phyloP scores from a whole-genome alignment of 2,888 invertebrate species.

The Cheilosia grossa region DNA sequence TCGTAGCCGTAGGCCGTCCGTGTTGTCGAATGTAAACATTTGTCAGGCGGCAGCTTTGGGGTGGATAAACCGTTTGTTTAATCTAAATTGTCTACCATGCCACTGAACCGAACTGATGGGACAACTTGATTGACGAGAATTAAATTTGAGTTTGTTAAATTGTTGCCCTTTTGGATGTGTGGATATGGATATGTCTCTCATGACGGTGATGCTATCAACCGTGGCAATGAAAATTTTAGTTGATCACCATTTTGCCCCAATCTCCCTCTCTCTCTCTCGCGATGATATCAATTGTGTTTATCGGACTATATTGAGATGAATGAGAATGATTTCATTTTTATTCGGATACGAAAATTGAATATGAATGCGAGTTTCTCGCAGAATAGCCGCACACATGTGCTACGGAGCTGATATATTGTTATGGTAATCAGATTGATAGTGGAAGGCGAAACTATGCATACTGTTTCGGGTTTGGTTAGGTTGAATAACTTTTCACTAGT shows the following conservation, averaged over 20 bases:
- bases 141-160: constrained; percentile 25
- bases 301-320: not conserved
- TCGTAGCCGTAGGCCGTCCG: not conserved
- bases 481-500: not conserved
- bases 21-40: not conserved
- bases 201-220: constrained; percentile 13
- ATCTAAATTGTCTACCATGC: constrained; percentile 6
- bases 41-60: not conserved
- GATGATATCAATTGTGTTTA: constrained; percentile 37
- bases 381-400: not conserved
- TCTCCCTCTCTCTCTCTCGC: not conserved
- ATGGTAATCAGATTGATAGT: constrained; percentile 2
- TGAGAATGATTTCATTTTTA: constrained; percentile 33
- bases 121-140: constrained; percentile 39
- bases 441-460: too few relatives aligned
- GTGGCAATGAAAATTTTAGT: constrained; percentile 34
- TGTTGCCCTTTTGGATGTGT: constrained; percentile 17
- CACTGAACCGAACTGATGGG: constrained; percentile 8
- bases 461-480: not conserved
- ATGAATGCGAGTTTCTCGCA: not conserved
- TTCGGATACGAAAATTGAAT: constrained; percentile 6
- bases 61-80: not conserved
- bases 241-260: not conserved
- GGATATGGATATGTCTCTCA: constrained; percentile 13
- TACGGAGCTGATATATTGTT: not conserved